Base-by-base conservation (phyloP, 1,140 invertebrate genomes). In the Riptortus pedestris region DNA sequence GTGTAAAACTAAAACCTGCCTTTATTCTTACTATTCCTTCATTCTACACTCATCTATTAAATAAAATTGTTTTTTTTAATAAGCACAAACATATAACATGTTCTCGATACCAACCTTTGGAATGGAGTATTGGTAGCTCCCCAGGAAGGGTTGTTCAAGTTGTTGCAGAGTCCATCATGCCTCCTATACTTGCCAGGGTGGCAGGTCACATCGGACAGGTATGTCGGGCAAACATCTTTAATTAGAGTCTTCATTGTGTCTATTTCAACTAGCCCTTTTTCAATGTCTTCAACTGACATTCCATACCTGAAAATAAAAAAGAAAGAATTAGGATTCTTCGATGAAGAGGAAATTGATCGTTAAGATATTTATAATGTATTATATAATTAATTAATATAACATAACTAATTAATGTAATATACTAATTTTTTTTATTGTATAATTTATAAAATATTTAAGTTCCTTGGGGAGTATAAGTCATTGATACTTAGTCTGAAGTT, bases 111-210 rank as follows among this genome's bases (percentile, higher is more conserved):
- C n/a, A 45, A 71, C 69, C 70, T 71, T 2, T 68, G 75, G 72
- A 95, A 93, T 5, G 90, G 81, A 48, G 87, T 88, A 28, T 90
- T 88, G 33, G 90, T 80, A 58, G 86, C 83, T 4, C 95, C 95
- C 91, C 91, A 95, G 11, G 84, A 82, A 4, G 92, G 84, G 73
- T 95, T 86, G 47, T 90, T 79, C 0, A 96, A 84, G 74, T 98
- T 98, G 75, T 98, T 98, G 74, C 96, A 98, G 71, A 90, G 86
- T 0, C 93, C 96, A 45, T 86, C 89, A 16, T 86, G 84, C 31
- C 88, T 86, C 58, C 96, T 79, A 73, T 94, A 96, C 71, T 94
- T 93, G 22, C 90, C 90, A 3, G 90, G 81, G 28, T 85, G 80
- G 70, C 91, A 94, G 73, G 93, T 86, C 0, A 93, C 87, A 9